Evolutionary conservation across 2,888 invertebrate genomes (phyloP), one percentile per base, ranked within the genome.

Genomic region (Tortricodes alternella): DNA sequence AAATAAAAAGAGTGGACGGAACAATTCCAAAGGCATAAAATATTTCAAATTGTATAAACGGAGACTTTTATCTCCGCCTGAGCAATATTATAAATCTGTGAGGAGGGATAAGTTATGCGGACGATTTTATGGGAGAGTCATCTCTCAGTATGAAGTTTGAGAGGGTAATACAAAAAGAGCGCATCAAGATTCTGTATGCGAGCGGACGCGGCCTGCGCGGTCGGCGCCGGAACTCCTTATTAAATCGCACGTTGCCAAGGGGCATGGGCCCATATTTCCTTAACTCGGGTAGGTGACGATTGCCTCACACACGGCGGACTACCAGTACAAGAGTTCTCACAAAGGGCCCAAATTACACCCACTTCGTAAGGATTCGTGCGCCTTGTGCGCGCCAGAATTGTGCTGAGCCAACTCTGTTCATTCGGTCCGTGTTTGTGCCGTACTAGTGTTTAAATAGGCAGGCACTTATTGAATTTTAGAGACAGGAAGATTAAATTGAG

Each of bases 271-370:
- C 44, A 61, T 43, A 50, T 51, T 41, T 46, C 39, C 18, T 27
- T 29, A 29, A 15, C 43, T 8, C 27, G 16, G 49, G 24, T 46
- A 46, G 53, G 34, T 59, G 71, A 70, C 69, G 65, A 75, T 74
- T 76, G 67, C 63, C 62, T 61, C 64, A 66, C 63, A 67, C 59
- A 64, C 46, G 55, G 39, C 48, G 48, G 52, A 56, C 46, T 21
- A 13, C 34, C 60, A 53, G 58, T 64, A 62, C 65, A 71, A 48
- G 16, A 39, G 59, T 63, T 46, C 67, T 65, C 72, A 80, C 78
- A 84, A 82, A 82, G 80, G 76, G 70, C 62, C 74, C 66, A 75
- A 79, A 81, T 83, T 78, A 79, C 73, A 71, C 66, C 67, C 68
- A 74, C 73, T 75, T 68, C 66, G 69, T 67, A 64, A 71, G 67